Conservation (phyloP, 2,113 vertebrate genomes). For the Campylorhamphus procurvoides region DNA sequence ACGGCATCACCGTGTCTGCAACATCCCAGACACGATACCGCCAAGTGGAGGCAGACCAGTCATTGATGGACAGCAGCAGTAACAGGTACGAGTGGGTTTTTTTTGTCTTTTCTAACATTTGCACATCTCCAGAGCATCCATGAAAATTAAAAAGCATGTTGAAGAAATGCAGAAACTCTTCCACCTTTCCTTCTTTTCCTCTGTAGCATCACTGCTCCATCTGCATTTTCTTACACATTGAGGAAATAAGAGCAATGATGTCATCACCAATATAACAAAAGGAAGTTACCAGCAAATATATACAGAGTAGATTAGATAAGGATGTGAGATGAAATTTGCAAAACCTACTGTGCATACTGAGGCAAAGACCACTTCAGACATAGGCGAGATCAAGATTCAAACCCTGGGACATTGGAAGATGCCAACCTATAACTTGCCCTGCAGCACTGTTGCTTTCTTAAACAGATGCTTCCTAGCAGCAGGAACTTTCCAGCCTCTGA, state of each 20-base stretch:
- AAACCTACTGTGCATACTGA: fast-evolving
- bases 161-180: not conserved
- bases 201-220: not conserved
- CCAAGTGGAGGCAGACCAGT: not conserved
- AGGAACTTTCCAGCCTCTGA: not conserved
- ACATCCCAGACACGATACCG: not conserved
- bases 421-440: not conserved
- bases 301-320: not conserved
- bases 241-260: not conserved
- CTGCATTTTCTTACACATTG: not conserved
- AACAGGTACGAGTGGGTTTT: fast-evolving
- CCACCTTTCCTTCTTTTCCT: not conserved
- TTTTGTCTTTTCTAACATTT: not conserved
- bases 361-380: not conserved
- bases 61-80: not conserved
- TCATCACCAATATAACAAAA: not conserved
- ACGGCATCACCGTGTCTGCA: not conserved
- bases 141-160: not conserved
- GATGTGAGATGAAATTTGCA: not conserved
- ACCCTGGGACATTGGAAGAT: not conserved
- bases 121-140: not conserved
- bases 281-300: not conserved
- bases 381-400: not conserved
- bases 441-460: not conserved
- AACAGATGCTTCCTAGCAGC: not conserved